Evolutionary conservation across 2,113 vertebrate genomes (phyloP).

Genomic region (Agelaius phoeniceus): DNA sequence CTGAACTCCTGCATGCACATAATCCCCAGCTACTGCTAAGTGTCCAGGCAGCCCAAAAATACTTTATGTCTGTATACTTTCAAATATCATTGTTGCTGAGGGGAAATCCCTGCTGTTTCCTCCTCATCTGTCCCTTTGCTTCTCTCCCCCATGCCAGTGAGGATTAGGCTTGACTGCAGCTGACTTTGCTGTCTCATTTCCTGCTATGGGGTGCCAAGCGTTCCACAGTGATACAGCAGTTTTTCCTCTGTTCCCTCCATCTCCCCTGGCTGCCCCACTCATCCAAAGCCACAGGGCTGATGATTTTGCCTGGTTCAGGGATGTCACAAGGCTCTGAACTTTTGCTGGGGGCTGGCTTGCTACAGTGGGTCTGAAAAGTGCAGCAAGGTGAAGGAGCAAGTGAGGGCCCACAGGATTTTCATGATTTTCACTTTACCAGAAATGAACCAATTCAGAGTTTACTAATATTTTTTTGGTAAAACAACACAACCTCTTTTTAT

Average conservation of each 20-base stretch:
- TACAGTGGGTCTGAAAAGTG: not conserved
- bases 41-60: not conserved
- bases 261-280: not conserved
- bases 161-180: not conserved
- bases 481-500: not conserved
- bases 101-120: not conserved
- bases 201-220: not conserved
- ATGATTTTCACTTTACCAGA: not conserved
- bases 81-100: not conserved
- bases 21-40: not conserved
- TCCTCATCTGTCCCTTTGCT: not conserved
- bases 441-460: not conserved
- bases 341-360: not conserved
- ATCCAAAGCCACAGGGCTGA: not conserved
- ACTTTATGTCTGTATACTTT: not conserved
- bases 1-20: not conserved
- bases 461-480: not conserved
- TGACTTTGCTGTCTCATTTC: not conserved
- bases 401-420: not conserved
- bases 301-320: not conserved
- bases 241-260: not conserved
- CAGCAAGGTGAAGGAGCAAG: not conserved
- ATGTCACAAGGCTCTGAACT: not conserved
- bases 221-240: not conserved
- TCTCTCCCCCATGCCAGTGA: not conserved